Evolutionary conservation across 2,797 vertebrate genomes (phyloP).

Genomic region (Hephaestus fuliginosus): DNA sequence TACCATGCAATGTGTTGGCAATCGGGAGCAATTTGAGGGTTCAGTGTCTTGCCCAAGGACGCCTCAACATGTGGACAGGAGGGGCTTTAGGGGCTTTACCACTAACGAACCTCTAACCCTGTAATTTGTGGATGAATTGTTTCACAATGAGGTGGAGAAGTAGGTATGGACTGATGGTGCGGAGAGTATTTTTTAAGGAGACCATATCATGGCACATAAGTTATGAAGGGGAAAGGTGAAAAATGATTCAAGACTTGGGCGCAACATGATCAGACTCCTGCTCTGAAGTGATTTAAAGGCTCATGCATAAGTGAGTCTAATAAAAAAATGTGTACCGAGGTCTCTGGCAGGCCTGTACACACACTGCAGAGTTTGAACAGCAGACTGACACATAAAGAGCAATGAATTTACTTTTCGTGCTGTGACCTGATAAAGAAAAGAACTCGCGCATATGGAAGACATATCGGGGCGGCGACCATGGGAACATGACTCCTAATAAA

Average conservation of each 20-base stretch:
- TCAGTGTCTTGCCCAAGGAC: no score
- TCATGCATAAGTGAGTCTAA: background rate
- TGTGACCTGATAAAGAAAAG: slow-evolving; percentile 23
- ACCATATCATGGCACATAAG: background rate
- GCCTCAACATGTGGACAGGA: no score
- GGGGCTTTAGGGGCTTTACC: no score
- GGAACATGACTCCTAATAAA: slow-evolving; percentile 30
- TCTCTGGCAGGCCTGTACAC: background rate
- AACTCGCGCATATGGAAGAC: slow-evolving; percentile 32
- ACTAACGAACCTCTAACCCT: no score
- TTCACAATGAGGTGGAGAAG: background rate
- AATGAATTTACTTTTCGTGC: slow-evolving; percentile 10
- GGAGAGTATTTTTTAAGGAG: background rate
- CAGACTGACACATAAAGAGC: background rate
- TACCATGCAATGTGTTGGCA: no score
- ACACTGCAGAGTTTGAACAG: background rate
- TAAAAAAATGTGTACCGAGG: no score
- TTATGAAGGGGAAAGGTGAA: background rate
- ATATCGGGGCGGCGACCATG: slow-evolving; percentile 11
- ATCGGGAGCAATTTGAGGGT: no score
- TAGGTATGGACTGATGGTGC: background rate
- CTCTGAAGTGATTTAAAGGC: background rate
- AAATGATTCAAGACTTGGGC: background rate
- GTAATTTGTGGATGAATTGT: no score
- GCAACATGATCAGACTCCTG: slow-evolving; percentile 4